Conservation (phyloP, 2,888 invertebrate species). For the Anthophora plumipes region DNA sequence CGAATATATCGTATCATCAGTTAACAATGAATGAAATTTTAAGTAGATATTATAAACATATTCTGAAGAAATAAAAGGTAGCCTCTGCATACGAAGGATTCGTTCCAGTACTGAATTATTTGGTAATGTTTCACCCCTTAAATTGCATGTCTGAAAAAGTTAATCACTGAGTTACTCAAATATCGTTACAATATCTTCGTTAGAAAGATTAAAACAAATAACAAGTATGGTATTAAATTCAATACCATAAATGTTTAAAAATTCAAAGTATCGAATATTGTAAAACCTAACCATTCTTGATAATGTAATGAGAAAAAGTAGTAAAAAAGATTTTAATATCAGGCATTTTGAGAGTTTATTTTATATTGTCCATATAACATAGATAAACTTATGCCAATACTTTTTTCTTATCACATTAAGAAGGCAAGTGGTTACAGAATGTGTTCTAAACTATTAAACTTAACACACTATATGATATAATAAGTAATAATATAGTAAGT, state of each 20-base stretch:
- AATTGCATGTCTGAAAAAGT: conserved; percentile 55
- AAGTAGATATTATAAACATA: conserved; percentile 81
- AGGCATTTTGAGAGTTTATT: too few relatives aligned
- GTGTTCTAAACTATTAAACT: too few relatives aligned
- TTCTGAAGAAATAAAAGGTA: conserved; percentile 80
- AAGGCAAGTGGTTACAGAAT: too few relatives aligned
- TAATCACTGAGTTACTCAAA: not conserved
- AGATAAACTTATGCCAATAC: too few relatives aligned
- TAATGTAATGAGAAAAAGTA: too few relatives aligned
- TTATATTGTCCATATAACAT: too few relatives aligned
- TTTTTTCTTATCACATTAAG: too few relatives aligned
- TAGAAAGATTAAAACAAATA: not conserved
- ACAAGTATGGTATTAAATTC: not conserved
- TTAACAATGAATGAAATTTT: conserved; percentile 69
- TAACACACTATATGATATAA: too few relatives aligned
- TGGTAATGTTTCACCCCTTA: conserved; percentile 77
- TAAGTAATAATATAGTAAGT: too few relatives aligned
- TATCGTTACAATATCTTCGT: not conserved
- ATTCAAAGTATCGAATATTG: not conserved
- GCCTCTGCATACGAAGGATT: conserved; percentile 87
- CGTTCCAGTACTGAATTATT: conserved; percentile 87
- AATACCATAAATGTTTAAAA: not conserved
- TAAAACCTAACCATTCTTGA: not conserved
- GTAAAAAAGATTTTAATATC: too few relatives aligned
- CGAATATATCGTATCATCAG: conserved; percentile 76